These are phyloP conservation scores for Peromyscus aztecus DNA, from an alignment of 2,797 vertebrate species.

Conservation along the genomic window DNA sequence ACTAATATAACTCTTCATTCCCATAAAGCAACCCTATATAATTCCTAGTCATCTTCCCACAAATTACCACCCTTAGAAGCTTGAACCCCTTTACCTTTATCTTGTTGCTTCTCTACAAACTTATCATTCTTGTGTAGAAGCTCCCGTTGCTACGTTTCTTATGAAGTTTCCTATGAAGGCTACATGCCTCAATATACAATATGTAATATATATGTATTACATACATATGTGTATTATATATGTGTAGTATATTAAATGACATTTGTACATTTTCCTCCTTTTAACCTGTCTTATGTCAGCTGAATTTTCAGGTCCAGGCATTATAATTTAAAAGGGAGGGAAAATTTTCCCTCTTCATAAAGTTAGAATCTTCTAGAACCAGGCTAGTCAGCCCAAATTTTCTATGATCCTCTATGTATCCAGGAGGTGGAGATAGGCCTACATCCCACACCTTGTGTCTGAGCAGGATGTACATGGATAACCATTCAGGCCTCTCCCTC, in stretches of 20 bases:
- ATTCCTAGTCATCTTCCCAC: neutral
- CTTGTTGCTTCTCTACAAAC: neutral
- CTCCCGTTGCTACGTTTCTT: neutral
- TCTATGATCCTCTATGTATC: neutral
- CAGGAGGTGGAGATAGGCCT: neutral
- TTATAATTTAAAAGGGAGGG: neutral
- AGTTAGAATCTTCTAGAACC: neutral
- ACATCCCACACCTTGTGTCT: accelerated
- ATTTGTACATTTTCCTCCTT: neutral
- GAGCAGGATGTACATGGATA: neutral
- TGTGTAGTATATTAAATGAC: neutral
- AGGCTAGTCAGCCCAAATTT: neutral
- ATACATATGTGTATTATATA: neutral
- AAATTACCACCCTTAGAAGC: neutral
- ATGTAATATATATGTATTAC: neutral
- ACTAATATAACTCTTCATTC: neutral
- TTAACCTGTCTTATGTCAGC: neutral
- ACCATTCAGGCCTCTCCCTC: neutral
- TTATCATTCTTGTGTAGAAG: neutral
- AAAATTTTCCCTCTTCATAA: neutral
- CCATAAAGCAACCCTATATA: neutral
- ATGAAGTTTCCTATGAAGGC: neutral
- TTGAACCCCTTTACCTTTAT: neutral
- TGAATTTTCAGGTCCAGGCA: neutral
- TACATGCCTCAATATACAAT: neutral